Base-by-base conservation (phyloP, 2,113 vertebrate genomes). In the Passer montanus region DNA sequence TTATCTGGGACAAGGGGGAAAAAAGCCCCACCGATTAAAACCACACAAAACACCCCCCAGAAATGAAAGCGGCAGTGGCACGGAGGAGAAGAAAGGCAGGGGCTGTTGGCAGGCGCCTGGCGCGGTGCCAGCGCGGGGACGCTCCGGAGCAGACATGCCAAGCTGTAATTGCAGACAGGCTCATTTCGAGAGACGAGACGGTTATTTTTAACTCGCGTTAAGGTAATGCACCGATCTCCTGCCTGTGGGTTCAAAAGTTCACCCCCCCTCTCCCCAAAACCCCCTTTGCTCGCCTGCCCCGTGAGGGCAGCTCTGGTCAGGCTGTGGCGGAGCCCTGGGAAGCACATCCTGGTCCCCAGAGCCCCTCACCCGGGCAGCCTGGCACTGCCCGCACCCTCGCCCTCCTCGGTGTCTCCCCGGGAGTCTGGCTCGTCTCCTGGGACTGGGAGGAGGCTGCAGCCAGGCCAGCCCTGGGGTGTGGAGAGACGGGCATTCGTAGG, bases 111-210 rank as follows among this genome's bases (percentile, higher is more conserved):
- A 96, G 91, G 97, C 49, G 94, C 96, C 97, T 98, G 98, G 98
- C 97, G 4, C 16, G 31, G 93, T 95, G 98, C 98, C 98, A 98
- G 97, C 81, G 43, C 56, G 73, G 94, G 98, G 98, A 97, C 95
- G 97, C 97, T 95, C 80, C 87, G 92, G 97, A 91, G 97, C 97
- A 97, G 97, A 96, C 97, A 96, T 97, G 98, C 97, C 97, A 98
- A 95, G 98, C 98, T 96, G 96, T 98, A 98, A 97, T 98, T 98
- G 98, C 97, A 98, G 98, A 98, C 98, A 98, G 98, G 96, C 98
- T 98, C 96, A 64, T 98, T 98, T 96, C 94, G 79, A 95, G 97
- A 97, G 97, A 97, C 96, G 96, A 98, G 98, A 96, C 96, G 66
- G 97, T 97, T 98, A 98, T 97, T 98, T 98, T 97, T 98, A 97